Evolutionary conservation across 2,113 vertebrate species (phyloP).

Genomic region (Brachyhypopomus gauderio): DNA sequence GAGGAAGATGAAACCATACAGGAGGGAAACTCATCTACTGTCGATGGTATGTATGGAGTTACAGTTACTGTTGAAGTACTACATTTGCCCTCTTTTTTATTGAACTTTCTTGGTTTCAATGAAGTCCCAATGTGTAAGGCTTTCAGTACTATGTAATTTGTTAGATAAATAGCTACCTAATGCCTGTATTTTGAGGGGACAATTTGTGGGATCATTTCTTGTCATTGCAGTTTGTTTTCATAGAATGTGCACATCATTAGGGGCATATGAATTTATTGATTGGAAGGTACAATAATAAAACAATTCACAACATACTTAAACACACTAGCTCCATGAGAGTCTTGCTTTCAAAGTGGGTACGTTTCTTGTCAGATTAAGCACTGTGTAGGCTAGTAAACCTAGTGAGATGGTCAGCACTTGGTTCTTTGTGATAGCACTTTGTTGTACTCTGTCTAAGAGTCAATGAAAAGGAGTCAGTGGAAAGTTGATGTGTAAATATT

Average conservation of each 20-base stretch:
- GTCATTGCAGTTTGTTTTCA: no score
- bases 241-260: neutral
- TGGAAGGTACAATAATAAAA: neutral
- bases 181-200: neutral
- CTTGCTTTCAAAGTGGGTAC: neutral
- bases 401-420: neutral
- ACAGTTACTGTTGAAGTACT: neutral
- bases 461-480: no score
- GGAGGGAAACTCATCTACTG: no score
- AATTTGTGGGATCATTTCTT: no score
- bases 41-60: neutral
- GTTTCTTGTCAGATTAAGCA: neutral
- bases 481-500: no score
- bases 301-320: no score
- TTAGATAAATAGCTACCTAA: no score
- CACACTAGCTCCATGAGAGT: neutral
- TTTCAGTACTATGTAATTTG: no score
- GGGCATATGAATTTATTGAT: neutral
- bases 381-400: neutral
- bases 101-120: neutral
- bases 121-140: conserved; percentile 4
- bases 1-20: no score
- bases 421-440: neutral
- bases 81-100: neutral
- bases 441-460: no score